Conservation (phyloP, 2,888 invertebrate species). For the Coleophora flavipennella region DNA sequence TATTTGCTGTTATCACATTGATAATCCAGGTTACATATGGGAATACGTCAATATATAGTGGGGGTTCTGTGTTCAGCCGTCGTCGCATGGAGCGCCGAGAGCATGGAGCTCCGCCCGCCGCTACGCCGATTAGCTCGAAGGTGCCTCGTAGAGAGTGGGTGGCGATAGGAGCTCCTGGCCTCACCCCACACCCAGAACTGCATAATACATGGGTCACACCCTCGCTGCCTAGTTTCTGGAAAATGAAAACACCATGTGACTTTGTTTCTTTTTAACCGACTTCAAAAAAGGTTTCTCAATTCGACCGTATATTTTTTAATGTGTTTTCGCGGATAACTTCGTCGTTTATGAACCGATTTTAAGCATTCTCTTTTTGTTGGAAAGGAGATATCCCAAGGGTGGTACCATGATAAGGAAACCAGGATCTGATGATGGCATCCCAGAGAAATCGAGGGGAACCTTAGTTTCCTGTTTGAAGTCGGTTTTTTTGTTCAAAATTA, state of each 20-base stretch:
- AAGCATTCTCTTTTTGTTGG: too few relatives aligned
- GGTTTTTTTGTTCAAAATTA: too few relatives aligned
- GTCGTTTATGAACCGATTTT: too few relatives aligned
- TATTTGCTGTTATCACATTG: slow-evolving; percentile 45
- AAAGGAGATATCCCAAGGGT: too few relatives aligned
- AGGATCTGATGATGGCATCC: too few relatives aligned
- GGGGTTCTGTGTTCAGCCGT: slow-evolving; percentile 43
- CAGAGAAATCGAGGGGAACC: too few relatives aligned
- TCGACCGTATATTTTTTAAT: too few relatives aligned
- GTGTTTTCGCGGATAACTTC: too few relatives aligned
- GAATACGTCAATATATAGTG: slow-evolving; percentile 51
- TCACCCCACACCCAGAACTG: slow-evolving; percentile 51
- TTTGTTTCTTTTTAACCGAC: too few relatives aligned
- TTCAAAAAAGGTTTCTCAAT: too few relatives aligned
- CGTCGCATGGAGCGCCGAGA: slow-evolving; percentile 34
- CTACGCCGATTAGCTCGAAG: slow-evolving; percentile 48
- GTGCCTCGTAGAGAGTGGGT: slow-evolving; percentile 39
- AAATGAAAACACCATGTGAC: slow-evolving; percentile 1
- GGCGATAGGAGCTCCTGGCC: slow-evolving; percentile 48
- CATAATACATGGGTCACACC: slow-evolving; percentile 51
- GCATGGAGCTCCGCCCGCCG: slow-evolving; percentile 43
- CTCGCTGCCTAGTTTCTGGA: slow-evolving; percentile 40
- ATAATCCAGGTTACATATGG: slow-evolving; percentile 52
- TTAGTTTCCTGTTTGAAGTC: too few relatives aligned
- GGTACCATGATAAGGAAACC: too few relatives aligned